Conservation (phyloP, 2,888 invertebrate species). For the Drosophila pegasa region DNA sequence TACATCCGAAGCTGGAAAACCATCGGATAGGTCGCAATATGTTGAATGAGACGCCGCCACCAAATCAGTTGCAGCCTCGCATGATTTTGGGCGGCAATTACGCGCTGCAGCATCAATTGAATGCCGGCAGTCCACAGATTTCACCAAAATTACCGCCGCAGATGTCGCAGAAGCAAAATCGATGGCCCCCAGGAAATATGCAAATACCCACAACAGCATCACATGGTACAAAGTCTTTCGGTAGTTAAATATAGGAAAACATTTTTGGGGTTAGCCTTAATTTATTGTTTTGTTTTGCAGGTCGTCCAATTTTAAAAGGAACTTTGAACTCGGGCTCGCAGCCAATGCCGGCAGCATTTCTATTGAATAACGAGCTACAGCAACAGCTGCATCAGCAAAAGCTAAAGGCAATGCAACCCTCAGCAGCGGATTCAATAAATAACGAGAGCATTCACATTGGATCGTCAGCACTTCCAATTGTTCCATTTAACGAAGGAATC, state of each 20-base stretch:
- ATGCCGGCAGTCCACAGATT: conserved; percentile 57
- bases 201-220: conserved; percentile 20
- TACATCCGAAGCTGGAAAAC: conserved; percentile 35
- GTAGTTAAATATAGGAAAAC: conserved; percentile 25
- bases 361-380: conserved; percentile 79
- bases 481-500: conserved; percentile 61
- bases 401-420: conserved; percentile 52
- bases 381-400: conserved; percentile 75
- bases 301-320: conserved; percentile 84
- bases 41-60: conserved; percentile 44
- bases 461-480: conserved; percentile 55
- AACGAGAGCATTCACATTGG: conserved; percentile 51
- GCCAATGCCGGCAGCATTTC: conserved; percentile 51
- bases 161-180: conserved; percentile 44
- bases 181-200: conserved; percentile 53
- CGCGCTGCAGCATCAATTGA: conserved; percentile 56
- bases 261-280: not conserved
- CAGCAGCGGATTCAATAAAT: conserved; percentile 52
- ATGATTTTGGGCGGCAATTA: conserved; percentile 83
- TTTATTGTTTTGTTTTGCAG: conserved; percentile 46
- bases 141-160: conserved; percentile 63
- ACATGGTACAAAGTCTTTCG: conserved; percentile 56
- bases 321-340: conserved; percentile 60
- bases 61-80: conserved; percentile 68
- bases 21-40: conserved; percentile 27